Conservation (phyloP, 1,140 invertebrate genomes). For the Camponotus floridanus region DNA sequence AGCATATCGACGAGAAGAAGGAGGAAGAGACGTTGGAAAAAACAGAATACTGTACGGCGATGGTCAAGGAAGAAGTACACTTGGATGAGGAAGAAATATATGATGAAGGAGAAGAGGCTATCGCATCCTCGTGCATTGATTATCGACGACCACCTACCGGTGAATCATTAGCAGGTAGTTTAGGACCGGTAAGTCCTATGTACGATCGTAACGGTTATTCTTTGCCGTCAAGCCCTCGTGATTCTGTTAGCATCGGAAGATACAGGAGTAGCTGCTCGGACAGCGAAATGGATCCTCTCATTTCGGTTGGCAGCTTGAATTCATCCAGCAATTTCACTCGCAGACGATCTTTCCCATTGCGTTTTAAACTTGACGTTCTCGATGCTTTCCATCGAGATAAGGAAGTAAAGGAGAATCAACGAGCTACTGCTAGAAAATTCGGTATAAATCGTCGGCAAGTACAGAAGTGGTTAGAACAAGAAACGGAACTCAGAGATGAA, state of each 20-base stretch:
- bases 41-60: constrained; percentile 23
- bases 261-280: constrained; percentile 81
- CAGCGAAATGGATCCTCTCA: constrained; percentile 79
- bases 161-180: constrained; percentile 22
- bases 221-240: constrained; percentile 78
- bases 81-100: constrained; percentile 52
- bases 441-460: constrained; percentile 89
- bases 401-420: constrained; percentile 87
- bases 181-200: constrained; percentile 44
- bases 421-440: constrained; percentile 88
- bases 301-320: constrained; percentile 56
- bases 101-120: constrained; percentile 40
- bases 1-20: constrained; percentile 56
- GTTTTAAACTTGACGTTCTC: constrained; percentile 86
- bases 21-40: constrained; percentile 32
- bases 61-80: constrained; percentile 59
- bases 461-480: constrained; percentile 89
- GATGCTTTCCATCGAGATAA: constrained; percentile 86
- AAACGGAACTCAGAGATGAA: constrained; percentile 85
- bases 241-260: constrained; percentile 73
- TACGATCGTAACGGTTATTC: constrained; percentile 73
- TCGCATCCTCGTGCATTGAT: constrained; percentile 54
- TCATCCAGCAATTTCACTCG: constrained; percentile 77
- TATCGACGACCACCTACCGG: constrained; percentile 72
- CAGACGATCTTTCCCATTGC: constrained; percentile 86